Conservation (phyloP, 2,888 invertebrate species). For the Cosmia trapezina region DNA sequence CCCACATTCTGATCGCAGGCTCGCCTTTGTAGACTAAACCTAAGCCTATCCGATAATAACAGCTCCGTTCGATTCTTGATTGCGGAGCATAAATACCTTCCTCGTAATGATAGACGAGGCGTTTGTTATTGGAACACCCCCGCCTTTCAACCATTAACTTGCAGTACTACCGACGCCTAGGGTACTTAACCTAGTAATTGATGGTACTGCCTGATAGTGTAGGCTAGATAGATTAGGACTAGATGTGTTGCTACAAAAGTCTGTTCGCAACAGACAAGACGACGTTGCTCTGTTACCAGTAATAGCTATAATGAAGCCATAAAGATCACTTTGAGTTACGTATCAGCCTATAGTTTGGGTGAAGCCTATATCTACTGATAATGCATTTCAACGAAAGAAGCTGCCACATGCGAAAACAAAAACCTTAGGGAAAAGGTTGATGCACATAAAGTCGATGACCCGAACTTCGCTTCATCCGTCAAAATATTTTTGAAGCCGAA, state of each 20-base stretch:
- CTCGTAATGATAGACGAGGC: conserved; percentile 25
- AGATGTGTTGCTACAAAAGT: background rate
- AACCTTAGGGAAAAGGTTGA: background rate
- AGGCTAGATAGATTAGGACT: background rate
- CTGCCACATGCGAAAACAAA: background rate
- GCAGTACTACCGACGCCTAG: conserved; percentile 1
- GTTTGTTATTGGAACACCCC: conserved; percentile 19
- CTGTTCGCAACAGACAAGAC: background rate
- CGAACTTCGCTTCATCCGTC: conserved; percentile 6
- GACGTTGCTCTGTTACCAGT: background rate
- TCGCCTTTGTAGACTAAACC: background rate
- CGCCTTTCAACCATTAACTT: background rate
- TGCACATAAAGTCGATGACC: conserved; percentile 25
- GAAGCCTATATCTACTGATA: background rate
- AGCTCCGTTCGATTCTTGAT: background rate
- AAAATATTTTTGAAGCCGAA: conserved; percentile 9
- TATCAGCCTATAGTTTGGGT: background rate
- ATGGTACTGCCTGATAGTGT: background rate
- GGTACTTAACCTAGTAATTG: background rate
- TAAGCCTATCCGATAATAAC: conserved; percentile 15
- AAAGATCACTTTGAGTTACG: background rate
- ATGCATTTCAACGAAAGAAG: background rate
- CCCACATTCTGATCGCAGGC: too few relatives aligned
- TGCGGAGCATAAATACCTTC: conserved; percentile 23
- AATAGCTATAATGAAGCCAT: too few relatives aligned